Percentiles rank a stretch among this genome's conserved stretches.
Evolutionary conservation across 2,888 invertebrate species (phyloP).

Genomic region (Neoitamus cyanurus): DNA sequence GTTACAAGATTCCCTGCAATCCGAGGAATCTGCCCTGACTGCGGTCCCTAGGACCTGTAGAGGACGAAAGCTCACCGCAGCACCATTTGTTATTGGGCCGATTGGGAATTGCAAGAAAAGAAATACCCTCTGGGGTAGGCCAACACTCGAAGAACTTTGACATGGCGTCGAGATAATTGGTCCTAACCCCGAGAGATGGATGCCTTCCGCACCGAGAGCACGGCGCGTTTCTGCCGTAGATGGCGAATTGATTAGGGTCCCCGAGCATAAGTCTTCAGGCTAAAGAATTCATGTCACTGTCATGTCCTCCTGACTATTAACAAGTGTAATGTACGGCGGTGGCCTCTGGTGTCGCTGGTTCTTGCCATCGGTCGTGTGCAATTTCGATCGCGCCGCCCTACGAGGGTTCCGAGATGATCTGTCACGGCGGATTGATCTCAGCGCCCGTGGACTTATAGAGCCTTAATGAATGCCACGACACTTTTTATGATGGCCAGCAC

Average conservation of each 20-base stretch:
- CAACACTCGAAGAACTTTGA: slow-evolving; percentile 14
- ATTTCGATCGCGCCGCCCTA: slow-evolving; percentile 2
- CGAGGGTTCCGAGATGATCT: slow-evolving; percentile 7
- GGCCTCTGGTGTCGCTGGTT: slow-evolving; percentile 48
- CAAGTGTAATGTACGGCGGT: slow-evolving; percentile 52
- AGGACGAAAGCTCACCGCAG: background rate
- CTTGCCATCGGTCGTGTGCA: slow-evolving; percentile 21
- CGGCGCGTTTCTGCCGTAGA: background rate
- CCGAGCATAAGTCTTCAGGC: slow-evolving; percentile 43
- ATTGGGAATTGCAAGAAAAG: slow-evolving; percentile 8
- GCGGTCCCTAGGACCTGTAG: background rate
- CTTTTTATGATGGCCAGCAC: slow-evolving; percentile 43
- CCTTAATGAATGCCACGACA: slow-evolving; percentile 49
- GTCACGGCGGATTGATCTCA: slow-evolving; percentile 18
- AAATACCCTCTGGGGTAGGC: slow-evolving; percentile 23
- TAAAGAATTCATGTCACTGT: slow-evolving; percentile 52
- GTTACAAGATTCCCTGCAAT: background rate
- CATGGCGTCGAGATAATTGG: slow-evolving; percentile 42
- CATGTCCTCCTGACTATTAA: slow-evolving; percentile 51
- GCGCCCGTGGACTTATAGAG: slow-evolving; percentile 25
- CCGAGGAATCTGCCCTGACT: background rate
- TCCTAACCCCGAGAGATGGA: slow-evolving; percentile 34
- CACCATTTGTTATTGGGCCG: background rate
- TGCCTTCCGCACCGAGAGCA: background rate
- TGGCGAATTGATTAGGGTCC: slow-evolving; percentile 34